Evolutionary conservation across 2,113 vertebrate species (phyloP).

Genomic region (Uropsilus gracilis): DNA sequence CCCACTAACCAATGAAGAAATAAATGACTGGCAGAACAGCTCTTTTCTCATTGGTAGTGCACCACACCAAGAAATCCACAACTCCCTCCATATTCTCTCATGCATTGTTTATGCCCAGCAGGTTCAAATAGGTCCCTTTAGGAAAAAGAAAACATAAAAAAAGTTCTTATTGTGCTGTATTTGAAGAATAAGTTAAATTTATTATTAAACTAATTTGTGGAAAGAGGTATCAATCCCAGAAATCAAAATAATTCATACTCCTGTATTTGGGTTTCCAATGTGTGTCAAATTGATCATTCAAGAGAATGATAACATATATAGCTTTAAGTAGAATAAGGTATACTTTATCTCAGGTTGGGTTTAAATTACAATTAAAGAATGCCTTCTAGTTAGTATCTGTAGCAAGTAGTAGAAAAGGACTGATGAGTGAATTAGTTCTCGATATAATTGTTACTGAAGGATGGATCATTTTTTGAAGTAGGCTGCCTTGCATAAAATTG

Average conservation of each 20-base stretch:
- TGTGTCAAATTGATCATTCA: background rate
- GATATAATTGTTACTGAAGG: background rate
- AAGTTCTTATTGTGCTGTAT: background rate
- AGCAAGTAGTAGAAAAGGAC: background rate
- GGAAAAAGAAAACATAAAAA: background rate
- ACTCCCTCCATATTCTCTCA: background rate
- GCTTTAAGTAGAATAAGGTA: background rate
- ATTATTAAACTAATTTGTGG: background rate
- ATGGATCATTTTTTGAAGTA: background rate
- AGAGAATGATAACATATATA: background rate
- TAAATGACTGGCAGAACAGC: background rate
- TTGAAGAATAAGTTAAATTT: background rate
- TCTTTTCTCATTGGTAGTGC: background rate
- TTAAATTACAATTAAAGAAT: background rate
- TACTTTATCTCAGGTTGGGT: background rate
- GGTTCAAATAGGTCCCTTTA: background rate
- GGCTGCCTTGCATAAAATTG: background rate
- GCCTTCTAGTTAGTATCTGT: background rate
- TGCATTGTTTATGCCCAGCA: background rate
- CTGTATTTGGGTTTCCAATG: background rate
- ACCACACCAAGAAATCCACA: background rate
- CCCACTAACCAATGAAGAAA: no score
- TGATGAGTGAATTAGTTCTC: background rate
- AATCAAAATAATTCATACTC: conserved; percentile 23
- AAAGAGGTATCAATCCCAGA: background rate